These are phyloP conservation scores for Saguinus midas DNA, from an alignment of 2,113 vertebrate genomes.

Conservation along the genomic window DNA sequence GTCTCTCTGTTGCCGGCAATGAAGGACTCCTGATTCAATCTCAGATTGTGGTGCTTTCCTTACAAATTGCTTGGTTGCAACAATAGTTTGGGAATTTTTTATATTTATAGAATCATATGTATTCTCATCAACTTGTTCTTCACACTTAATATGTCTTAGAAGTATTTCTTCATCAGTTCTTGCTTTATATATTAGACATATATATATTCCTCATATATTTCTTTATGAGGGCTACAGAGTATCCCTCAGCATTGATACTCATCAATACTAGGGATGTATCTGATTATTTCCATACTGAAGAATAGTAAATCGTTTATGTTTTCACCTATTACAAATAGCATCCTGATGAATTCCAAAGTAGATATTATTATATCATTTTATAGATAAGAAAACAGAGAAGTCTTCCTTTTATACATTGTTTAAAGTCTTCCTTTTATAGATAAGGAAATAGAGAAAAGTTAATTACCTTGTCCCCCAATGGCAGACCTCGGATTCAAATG, in stretches of 20 bases:
- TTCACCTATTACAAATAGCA: not conserved
- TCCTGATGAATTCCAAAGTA: not conserved
- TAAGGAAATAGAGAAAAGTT: not conserved
- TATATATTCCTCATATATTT: no score
- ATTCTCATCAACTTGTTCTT: not conserved
- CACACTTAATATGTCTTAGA: not conserved
- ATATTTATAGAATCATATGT: not conserved
- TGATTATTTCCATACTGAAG: not conserved
- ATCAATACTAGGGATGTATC: not conserved
- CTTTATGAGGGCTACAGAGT: not conserved
- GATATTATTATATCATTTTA: not conserved
- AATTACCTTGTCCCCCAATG: not conserved
- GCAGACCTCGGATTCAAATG: not conserved
- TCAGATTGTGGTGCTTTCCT: no score
- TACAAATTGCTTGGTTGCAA: no score
- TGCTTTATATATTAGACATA: not conserved
- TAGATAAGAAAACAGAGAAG: not conserved
- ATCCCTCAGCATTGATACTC: not conserved
- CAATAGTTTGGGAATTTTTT: not conserved
- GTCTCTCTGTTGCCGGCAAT: no score
- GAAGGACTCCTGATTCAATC: no score
- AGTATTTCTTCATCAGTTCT: not conserved
- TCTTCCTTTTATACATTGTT: not conserved
- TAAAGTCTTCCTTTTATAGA: not conserved
- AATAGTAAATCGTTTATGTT: not conserved